Conservation (phyloP, 64 coral and sea anemone species). For the Anthopleura sola region DNA sequence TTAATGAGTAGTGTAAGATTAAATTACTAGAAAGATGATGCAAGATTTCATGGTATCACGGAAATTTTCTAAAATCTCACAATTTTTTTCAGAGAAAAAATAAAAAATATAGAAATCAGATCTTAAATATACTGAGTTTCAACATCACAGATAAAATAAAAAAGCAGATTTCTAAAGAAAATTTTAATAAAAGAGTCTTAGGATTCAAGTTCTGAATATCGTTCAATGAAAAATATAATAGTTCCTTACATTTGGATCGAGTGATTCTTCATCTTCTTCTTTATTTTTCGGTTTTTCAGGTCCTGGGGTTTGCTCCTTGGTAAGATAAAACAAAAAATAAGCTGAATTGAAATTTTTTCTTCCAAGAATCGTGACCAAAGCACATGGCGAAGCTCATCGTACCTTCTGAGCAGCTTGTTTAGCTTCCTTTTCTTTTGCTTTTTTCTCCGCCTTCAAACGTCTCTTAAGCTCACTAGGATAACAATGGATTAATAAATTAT, state of each 20-base stretch:
- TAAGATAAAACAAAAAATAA: background rate
- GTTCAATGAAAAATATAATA: background rate
- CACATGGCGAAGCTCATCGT: constrained; percentile 21
- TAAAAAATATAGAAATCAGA: no score
- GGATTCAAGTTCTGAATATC: no score
- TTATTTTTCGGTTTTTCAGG: constrained; percentile 76
- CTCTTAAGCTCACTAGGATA: constrained; percentile 78
- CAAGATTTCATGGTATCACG: no score
- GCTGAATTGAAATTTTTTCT: background rate
- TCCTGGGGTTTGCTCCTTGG: constrained; percentile 48
- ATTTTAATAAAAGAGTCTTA: no score
- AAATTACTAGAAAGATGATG: no score
- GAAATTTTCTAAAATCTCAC: no score
- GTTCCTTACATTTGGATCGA: constrained; percentile 95
- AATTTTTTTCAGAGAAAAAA: no score
- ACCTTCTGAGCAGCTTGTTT: constrained; percentile 67
- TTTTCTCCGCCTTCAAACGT: constrained; percentile 89
- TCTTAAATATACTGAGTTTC: no score
- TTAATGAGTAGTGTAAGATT: no score
- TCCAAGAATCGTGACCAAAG: background rate
- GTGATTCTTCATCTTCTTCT: constrained; percentile 81
- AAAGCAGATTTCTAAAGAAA: no score
- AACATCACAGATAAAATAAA: no score
- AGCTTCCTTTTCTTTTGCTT: constrained; percentile 95
- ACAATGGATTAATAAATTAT: background rate